Conservation (phyloP, 2,113 vertebrate species). For the Microcebus ravelobensis region DNA sequence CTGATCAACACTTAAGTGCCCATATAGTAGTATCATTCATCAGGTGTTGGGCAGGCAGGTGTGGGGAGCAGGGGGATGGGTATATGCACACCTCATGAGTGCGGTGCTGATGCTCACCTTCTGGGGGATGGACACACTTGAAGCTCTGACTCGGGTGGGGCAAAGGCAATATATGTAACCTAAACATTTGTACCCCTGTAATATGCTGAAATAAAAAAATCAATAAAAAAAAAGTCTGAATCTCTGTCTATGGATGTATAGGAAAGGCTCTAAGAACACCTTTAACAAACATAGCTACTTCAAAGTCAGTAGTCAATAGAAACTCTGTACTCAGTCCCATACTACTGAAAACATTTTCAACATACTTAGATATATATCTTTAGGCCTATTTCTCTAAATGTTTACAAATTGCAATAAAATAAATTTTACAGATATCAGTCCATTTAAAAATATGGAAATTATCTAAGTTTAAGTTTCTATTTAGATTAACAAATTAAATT, state of each 20-base stretch:
- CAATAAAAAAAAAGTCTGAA: background rate
- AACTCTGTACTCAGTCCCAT: background rate
- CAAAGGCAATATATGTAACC: too few species aligned
- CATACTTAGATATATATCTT: background rate
- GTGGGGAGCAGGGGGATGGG: too few species aligned
- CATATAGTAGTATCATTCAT: too few species aligned
- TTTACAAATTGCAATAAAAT: background rate
- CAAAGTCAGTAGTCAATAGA: background rate
- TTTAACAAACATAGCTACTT: background rate
- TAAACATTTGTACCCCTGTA: too few species aligned
- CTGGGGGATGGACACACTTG: too few species aligned
- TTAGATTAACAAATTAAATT: background rate
- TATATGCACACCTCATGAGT: too few species aligned
- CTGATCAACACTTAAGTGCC: too few species aligned
- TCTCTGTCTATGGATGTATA: background rate
- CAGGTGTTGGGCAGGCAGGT: too few species aligned
- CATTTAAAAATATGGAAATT: constrained; percentile 4
- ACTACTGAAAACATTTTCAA: constrained; percentile 10
- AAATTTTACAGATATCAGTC: background rate
- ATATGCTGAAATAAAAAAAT: too few species aligned
- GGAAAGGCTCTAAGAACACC: background rate
- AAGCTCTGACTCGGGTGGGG: too few species aligned
- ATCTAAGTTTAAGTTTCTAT: background rate
- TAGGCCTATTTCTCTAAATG: background rate
- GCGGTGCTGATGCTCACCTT: too few species aligned